Evolutionary conservation across 2,888 invertebrate genomes (phyloP).

Genomic region (Disparrhopalites patrizii): DNA sequence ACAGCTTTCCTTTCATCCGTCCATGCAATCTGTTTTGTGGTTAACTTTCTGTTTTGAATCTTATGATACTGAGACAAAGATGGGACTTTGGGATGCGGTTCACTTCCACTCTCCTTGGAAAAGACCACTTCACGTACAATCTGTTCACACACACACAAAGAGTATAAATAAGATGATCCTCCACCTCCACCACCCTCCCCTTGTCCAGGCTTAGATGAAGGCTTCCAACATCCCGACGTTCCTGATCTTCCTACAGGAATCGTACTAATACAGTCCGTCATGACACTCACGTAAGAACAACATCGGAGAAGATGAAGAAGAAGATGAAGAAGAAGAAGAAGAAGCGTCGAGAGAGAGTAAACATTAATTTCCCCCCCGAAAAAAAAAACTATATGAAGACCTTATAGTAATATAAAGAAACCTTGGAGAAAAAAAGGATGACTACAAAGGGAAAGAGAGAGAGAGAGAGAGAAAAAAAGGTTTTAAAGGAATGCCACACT

Average conservation of each 20-base stretch:
- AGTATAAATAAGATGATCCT: conserved; percentile 20
- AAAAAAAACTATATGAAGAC: no score
- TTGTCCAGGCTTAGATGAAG: no score
- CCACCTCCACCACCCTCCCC: conserved; percentile 6
- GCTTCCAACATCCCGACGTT: conserved; percentile 16
- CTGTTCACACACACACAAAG: conserved; percentile 44
- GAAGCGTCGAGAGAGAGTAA: not conserved
- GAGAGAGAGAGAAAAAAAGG: conserved; percentile 4
- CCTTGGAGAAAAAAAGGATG: no score
- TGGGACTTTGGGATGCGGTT: conserved; percentile 19
- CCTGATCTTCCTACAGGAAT: not conserved
- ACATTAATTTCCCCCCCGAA: conserved; percentile 20
- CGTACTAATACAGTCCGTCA: conserved; percentile 12
- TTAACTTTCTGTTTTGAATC: conserved; percentile 41
- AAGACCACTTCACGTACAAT: conserved; percentile 46
- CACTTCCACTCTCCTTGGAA: conserved; percentile 34
- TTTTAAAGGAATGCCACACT: conserved; percentile 6
- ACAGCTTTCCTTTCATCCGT: conserved; percentile 46
- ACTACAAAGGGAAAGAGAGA: conserved; percentile 10
- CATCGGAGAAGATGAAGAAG: not conserved
- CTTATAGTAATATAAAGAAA: no score
- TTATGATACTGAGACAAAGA: conserved; percentile 27
- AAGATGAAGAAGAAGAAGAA: conserved; percentile 2
- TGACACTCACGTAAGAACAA: conserved; percentile 22
- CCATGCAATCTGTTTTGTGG: conserved; percentile 44